A percentile compares a stretch with the other conserved stretches of the same genome.
phyloP scores from a whole-genome alignment of 2,797 vertebrate genomes.

The Peromyscus nudipes region DNA sequence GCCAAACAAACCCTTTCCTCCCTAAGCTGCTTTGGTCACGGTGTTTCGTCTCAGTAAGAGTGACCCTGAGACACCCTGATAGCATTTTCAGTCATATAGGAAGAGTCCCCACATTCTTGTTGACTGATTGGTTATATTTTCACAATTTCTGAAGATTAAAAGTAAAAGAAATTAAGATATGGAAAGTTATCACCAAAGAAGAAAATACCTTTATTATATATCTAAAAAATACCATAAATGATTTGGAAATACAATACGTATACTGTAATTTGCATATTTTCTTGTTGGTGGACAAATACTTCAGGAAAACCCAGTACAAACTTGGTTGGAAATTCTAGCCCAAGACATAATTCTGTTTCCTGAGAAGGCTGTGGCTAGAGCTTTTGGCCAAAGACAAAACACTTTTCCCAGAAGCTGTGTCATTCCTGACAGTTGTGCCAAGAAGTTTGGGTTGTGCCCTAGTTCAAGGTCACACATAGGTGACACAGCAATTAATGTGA shows the following conservation, averaged over 20 bases:
- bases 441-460: conserved; percentile 54
- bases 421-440: conserved; percentile 70
- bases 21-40: neutral
- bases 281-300: neutral
- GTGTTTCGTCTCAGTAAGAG: neutral
- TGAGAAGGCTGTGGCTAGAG: neutral
- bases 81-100: conserved; percentile 8
- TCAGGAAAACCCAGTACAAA: neutral
- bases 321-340: conserved; percentile 19
- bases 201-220: neutral
- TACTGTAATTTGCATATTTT: neutral
- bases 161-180: conserved; percentile 31
- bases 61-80: neutral
- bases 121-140: neutral
- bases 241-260: conserved; percentile 19
- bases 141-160: conserved; percentile 15
- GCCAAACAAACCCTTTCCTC: too few relatives aligned
- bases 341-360: neutral
- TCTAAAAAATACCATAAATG: neutral
- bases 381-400: conserved; percentile 40
- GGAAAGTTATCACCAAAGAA: neutral
- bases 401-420: conserved; percentile 66
- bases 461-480: conserved; percentile 62
- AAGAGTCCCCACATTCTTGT: neutral
- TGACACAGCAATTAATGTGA: conserved; percentile 35